These are phyloP conservation scores for Eristalis arbustorum DNA, from an alignment of 2,888 invertebrate species.

Conservation along the genomic window DNA sequence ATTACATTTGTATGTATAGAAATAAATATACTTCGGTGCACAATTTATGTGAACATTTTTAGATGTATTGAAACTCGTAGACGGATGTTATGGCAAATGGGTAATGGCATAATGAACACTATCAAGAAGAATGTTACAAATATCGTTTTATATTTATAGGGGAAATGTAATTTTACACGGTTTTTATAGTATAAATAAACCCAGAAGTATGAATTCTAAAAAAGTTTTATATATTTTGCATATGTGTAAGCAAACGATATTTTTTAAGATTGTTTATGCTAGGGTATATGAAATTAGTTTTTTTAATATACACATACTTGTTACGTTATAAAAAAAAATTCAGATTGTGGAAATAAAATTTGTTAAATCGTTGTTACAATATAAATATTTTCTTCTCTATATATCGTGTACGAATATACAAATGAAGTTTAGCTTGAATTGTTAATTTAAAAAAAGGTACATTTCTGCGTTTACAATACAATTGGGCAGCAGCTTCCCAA, in stretches of 20 bases:
- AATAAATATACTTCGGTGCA: conserved; percentile 1
- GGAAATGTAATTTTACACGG: conserved; percentile 31
- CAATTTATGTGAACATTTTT: background rate
- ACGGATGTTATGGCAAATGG: conserved; percentile 29
- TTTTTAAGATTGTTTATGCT: background rate
- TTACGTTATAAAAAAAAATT: background rate
- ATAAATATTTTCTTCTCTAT: no score
- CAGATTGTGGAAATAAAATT: background rate
- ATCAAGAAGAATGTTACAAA: conserved; percentile 32
- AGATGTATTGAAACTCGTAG: background rate
- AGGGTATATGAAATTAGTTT: background rate
- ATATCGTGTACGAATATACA: no score
- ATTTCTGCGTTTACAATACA: conserved; percentile 77
- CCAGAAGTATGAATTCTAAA: background rate
- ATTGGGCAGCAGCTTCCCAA: conserved; percentile 84
- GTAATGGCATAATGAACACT: conserved; percentile 44
- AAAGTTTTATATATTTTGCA: background rate
- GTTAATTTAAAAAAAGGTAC: no score
- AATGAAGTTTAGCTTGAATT: no score
- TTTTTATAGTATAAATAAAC: background rate
- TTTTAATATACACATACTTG: background rate
- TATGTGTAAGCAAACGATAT: background rate
- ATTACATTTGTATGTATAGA: background rate
- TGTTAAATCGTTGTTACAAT: background rate
- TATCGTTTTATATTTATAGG: conserved; percentile 10